Conservation (phyloP, 2,113 vertebrate genomes). For the Gadus macrocephalus region DNA sequence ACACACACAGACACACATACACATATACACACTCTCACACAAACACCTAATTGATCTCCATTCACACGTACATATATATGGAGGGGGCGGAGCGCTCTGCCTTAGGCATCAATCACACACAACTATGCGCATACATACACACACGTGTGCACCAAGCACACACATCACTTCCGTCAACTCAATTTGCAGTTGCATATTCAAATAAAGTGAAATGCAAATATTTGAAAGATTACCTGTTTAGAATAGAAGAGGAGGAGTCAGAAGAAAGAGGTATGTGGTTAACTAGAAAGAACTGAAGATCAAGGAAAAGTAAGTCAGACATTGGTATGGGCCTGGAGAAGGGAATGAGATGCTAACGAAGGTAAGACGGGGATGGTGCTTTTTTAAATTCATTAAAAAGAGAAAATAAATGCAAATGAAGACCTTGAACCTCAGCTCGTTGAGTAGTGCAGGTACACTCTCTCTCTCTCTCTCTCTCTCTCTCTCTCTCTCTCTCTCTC, state of each 20-base stretch:
- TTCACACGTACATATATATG: not conserved
- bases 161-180: conserved; percentile 5
- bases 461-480: too few relatives aligned
- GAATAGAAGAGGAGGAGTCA: not conserved
- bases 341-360: too few relatives aligned
- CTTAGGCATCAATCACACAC: too few relatives aligned
- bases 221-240: conserved; percentile 42
- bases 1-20: not conserved
- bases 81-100: too few relatives aligned
- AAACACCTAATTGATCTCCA: not conserved
- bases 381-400: too few relatives aligned
- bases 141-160: not conserved
- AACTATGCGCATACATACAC: not conserved
- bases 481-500: too few relatives aligned
- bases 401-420: too few relatives aligned
- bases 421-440: too few relatives aligned
- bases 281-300: not conserved
- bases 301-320: not conserved
- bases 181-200: conserved; percentile 37
- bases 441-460: too few relatives aligned
- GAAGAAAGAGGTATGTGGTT: not conserved
- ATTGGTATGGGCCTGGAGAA: too few relatives aligned
- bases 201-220: conserved; percentile 48
- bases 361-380: too few relatives aligned
- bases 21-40: conserved; percentile 6